phyloP scores from a whole-genome alignment of 2,888 invertebrate genomes.

The Bedellia somnulentella region DNA sequence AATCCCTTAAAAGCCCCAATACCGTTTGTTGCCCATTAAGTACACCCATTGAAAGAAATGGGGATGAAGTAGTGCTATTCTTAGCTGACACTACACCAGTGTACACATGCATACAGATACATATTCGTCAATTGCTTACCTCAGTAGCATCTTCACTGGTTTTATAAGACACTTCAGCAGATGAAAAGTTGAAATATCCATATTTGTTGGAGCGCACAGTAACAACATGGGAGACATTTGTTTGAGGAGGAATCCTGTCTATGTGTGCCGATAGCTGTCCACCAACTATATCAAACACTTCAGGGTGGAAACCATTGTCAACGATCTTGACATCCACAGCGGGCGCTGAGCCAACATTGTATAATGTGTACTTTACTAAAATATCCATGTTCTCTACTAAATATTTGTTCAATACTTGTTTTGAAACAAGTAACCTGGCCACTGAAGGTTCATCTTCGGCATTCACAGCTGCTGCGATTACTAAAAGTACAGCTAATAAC shows the following conservation, averaged over 20 bases:
- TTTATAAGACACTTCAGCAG: constrained; percentile 90
- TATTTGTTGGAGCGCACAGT: constrained; percentile 86
- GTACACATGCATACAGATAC: too few relatives aligned
- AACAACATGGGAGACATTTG: constrained; percentile 92
- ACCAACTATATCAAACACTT: constrained; percentile 86
- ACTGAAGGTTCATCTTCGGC: constrained; percentile 72
- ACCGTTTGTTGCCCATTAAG: too few relatives aligned
- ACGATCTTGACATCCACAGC: constrained; percentile 86
- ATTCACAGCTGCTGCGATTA: constrained; percentile 41
- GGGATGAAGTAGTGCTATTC: too few relatives aligned
- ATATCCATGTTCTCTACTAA: constrained; percentile 96
- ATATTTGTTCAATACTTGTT: constrained; percentile 94
- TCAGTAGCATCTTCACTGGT: constrained; percentile 79
- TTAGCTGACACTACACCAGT: too few relatives aligned
- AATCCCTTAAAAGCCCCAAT: too few relatives aligned
- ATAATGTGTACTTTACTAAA: constrained; percentile 91
- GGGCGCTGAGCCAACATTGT: constrained; percentile 89
- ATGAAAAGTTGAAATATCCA: constrained; percentile 96
- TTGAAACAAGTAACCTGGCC: constrained; percentile 86
- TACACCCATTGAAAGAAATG: too few relatives aligned
- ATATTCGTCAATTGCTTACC: constrained; percentile 34
- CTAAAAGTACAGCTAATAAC: constrained; percentile 41
- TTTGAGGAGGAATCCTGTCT: constrained; percentile 88
- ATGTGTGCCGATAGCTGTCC: constrained; percentile 82
- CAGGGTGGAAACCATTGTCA: constrained; percentile 90